Percentiles rank a stretch among this genome's conserved stretches.
phyloP scores from a whole-genome alignment of 1,140 invertebrate species.

The Drosophila persimilis region DNA sequence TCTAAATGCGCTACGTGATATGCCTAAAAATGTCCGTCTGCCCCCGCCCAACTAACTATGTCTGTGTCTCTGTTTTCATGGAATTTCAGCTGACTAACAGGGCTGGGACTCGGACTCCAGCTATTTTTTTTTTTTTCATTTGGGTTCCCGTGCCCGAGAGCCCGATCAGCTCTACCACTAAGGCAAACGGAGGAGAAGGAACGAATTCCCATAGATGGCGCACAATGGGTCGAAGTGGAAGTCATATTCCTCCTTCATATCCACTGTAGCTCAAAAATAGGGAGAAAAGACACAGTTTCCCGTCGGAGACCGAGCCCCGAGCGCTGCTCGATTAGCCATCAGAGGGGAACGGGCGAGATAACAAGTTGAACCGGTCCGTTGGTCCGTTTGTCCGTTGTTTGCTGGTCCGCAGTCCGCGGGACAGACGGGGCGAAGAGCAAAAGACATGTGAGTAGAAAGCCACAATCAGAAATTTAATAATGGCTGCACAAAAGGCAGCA shows the following conservation, averaged over 20 bases:
- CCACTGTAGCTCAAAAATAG: conserved; percentile 27
- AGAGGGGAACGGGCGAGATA: conserved; percentile 61
- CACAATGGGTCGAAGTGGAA: conserved; percentile 9
- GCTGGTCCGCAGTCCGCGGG: conserved; percentile 17
- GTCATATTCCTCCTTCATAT: background rate
- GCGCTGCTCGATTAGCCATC: conserved; percentile 55
- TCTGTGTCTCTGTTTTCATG: conserved; percentile 37
- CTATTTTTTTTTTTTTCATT: conserved; percentile 60
- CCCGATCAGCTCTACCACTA: conserved; percentile 1
- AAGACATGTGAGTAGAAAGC: conserved; percentile 78
- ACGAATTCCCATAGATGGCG: conserved; percentile 2
- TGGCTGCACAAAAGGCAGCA: conserved; percentile 79
- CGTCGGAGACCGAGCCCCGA: conserved; percentile 13
- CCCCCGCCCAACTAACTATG: conserved; percentile 1
- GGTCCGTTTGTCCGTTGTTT: conserved; percentile 21
- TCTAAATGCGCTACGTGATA: conserved; percentile 56
- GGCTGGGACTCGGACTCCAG: conserved; percentile 49
- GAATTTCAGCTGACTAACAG: conserved; percentile 66
- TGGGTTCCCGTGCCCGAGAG: conserved; percentile 18
- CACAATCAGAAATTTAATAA: conserved; percentile 82
- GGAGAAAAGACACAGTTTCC: conserved; percentile 26
- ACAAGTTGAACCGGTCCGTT: conserved; percentile 72
- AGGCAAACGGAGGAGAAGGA: conserved; percentile 13
- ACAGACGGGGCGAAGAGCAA: conserved; percentile 32
- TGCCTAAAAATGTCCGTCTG: conserved; percentile 52